Percentiles rank a stretch among this genome's conserved stretches.
These are phyloP conservation scores for Condylostylus longicornis DNA, from an alignment of 1,140 invertebrate species.

Conservation along the genomic window DNA sequence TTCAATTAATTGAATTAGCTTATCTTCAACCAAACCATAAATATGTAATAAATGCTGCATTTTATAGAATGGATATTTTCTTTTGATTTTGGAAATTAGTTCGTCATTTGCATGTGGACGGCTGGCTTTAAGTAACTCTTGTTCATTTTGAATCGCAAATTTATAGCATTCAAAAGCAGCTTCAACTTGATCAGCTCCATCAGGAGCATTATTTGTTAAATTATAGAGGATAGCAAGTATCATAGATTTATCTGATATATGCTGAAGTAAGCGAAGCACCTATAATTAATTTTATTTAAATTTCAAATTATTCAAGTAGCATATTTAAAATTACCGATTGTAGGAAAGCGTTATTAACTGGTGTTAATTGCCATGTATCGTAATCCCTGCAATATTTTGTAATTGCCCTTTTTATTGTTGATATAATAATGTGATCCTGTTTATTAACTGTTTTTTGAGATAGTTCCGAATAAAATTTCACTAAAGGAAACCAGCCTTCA, in stretches of 20 bases:
- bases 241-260: slow-evolving; percentile 19
- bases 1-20: slow-evolving; percentile 35
- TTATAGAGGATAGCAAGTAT: slow-evolving; percentile 26
- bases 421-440: slow-evolving; percentile 28
- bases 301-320: background rate
- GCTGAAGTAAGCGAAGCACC: slow-evolving; percentile 20
- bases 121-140: slow-evolving; percentile 22
- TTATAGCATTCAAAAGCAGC: slow-evolving; percentile 42
- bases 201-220: slow-evolving; percentile 22
- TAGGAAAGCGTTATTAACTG: slow-evolving; percentile 29
- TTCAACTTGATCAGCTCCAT: slow-evolving; percentile 42
- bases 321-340: slow-evolving; percentile 16
- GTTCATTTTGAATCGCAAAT: slow-evolving; percentile 32
- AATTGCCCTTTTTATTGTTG: slow-evolving; percentile 29
- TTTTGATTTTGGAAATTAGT: slow-evolving; percentile 35
- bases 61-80: slow-evolving; percentile 37
- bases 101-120: slow-evolving; percentile 33
- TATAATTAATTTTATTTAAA: slow-evolving; percentile 3
- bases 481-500: slow-evolving; percentile 28
- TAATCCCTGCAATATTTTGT: slow-evolving; percentile 22
- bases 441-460: slow-evolving; percentile 14
- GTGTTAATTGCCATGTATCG: slow-evolving; percentile 24
- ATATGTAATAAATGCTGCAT: slow-evolving; percentile 39
- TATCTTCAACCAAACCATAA: slow-evolving; percentile 38
- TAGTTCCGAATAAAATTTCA: slow-evolving; percentile 22